A percentile compares a stretch with the other conserved stretches of the same genome.
These are phyloP conservation scores for Leucophenga maculata DNA, from an alignment of 2,888 invertebrate species.

Conservation along the genomic window DNA sequence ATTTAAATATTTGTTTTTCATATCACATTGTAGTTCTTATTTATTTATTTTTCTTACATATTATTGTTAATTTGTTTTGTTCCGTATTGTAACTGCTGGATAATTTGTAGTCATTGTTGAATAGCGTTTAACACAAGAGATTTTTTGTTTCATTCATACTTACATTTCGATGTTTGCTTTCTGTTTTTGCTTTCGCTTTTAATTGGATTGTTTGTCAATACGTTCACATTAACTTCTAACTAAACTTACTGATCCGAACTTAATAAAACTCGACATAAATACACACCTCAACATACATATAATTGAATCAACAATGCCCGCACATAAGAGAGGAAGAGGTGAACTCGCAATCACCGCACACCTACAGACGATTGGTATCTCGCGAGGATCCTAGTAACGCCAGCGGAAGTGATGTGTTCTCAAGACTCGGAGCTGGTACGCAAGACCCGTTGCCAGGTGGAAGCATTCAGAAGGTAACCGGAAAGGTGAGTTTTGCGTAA, in stretches of 20 bases:
- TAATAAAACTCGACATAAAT: neutral
- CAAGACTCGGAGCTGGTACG: slow-evolving; percentile 60
- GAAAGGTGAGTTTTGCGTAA: slow-evolving; percentile 38
- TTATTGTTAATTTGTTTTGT: too few species aligned
- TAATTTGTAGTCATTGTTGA: neutral
- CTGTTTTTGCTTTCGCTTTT: slow-evolving; percentile 27
- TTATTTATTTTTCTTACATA: too few species aligned
- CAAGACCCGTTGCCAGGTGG: slow-evolving; percentile 63
- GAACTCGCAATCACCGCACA: slow-evolving; percentile 32
- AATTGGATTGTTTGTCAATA: neutral
- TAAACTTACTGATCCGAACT: neutral
- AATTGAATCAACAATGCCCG: neutral
- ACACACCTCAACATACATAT: neutral
- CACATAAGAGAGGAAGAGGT: slow-evolving; percentile 43
- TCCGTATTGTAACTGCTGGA: neutral
- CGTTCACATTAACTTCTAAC: neutral
- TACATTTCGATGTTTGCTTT: slow-evolving; percentile 21
- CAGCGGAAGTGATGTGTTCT: slow-evolving; percentile 59
- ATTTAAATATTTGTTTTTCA: slow-evolving; percentile 7
- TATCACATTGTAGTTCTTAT: neutral
- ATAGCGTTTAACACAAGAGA: neutral
- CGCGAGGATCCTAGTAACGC: slow-evolving; percentile 54
- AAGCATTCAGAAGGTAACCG: slow-evolving; percentile 60
- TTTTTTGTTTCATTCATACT: slow-evolving; percentile 9
- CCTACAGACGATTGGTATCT: slow-evolving; percentile 48